phyloP scores from a whole-genome alignment of 2,113 vertebrate species.

The Morone saxatilis region DNA sequence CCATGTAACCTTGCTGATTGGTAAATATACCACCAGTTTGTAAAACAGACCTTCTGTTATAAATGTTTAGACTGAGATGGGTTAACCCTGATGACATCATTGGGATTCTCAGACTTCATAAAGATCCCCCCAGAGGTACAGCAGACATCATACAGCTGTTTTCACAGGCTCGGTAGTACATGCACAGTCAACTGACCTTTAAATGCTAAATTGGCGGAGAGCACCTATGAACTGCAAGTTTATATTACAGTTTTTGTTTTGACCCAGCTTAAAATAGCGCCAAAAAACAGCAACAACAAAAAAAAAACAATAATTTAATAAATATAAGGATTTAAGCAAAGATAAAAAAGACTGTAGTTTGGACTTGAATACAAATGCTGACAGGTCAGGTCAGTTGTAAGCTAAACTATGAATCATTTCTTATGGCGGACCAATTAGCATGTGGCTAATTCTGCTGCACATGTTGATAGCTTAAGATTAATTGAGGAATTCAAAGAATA shows the following conservation, averaged over 20 bases:
- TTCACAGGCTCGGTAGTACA: background rate
- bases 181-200: background rate
- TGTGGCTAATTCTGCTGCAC: background rate
- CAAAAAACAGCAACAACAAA: background rate
- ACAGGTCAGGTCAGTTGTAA: background rate
- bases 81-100: background rate
- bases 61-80: background rate
- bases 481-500: background rate
- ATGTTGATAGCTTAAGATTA: background rate
- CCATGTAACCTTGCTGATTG: background rate
- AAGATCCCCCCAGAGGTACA: background rate
- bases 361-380: background rate
- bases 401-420: background rate
- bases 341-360: background rate
- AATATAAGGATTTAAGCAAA: background rate
- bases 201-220: background rate
- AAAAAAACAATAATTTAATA: background rate
- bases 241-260: background rate
- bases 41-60: background rate
- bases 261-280: background rate
- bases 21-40: background rate
- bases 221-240: background rate
- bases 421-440: background rate
- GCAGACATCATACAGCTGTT: background rate
- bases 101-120: background rate